phyloP scores from a whole-genome alignment of 2,888 invertebrate species.

The Anoplius nigerrimus region DNA sequence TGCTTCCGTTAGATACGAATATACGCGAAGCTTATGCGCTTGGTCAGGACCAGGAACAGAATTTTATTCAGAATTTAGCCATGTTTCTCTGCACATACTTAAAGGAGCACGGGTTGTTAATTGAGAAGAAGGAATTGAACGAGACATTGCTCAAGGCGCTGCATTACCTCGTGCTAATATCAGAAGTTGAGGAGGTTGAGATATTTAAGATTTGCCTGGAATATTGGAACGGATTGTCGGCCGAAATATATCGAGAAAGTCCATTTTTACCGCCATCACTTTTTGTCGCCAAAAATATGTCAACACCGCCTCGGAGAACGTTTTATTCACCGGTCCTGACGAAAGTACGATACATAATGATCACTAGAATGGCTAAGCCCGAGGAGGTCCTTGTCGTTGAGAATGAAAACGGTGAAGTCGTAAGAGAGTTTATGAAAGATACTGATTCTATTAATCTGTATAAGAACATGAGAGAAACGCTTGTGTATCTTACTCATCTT shows the following conservation, averaged over 20 bases:
- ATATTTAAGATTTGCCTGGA: slow-evolving; percentile 99
- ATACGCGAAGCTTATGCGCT: slow-evolving; percentile 95
- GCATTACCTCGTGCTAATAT: slow-evolving; percentile 92
- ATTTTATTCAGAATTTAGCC: slow-evolving; percentile 98
- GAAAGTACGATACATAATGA: slow-evolving; percentile 97
- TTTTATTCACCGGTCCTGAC: slow-evolving; percentile 89
- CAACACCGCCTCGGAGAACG: slow-evolving; percentile 79
- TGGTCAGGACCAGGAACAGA: slow-evolving; percentile 97
- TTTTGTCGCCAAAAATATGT: slow-evolving; percentile 65
- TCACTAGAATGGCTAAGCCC: slow-evolving; percentile 99
- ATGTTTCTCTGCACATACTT: slow-evolving; percentile 97
- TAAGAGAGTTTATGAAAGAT: slow-evolving; percentile 99
- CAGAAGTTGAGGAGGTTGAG: slow-evolving; percentile 99
- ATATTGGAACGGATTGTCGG: slow-evolving; percentile 96
- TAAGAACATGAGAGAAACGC: slow-evolving; percentile 98
- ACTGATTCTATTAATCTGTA: slow-evolving; percentile 99
- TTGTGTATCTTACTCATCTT: slow-evolving; percentile 98
- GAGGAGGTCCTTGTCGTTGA: slow-evolving; percentile 99
- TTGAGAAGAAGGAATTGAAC: slow-evolving; percentile 88
- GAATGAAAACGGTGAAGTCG: slow-evolving; percentile 99
- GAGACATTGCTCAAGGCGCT: slow-evolving; percentile 89
- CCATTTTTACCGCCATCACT: slow-evolving; percentile 80
- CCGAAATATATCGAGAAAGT: slow-evolving; percentile 93
- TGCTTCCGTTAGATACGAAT: slow-evolving; percentile 93
- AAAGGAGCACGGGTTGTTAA: slow-evolving; percentile 94